phyloP scores from a whole-genome alignment of 2,888 invertebrate species.

The Callinectes sapidus region DNA sequence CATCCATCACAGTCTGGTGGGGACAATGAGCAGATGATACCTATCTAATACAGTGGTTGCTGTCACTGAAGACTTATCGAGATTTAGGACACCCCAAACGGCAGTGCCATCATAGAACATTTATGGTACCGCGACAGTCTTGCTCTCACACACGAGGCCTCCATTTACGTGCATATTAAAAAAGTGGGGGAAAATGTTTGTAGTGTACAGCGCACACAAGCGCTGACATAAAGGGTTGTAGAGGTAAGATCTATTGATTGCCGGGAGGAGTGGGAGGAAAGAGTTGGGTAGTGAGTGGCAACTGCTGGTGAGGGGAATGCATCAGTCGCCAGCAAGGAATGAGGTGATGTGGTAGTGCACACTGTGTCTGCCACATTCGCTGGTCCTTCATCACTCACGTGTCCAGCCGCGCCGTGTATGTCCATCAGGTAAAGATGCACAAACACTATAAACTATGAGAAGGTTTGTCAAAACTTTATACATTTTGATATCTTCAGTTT shows the following conservation, averaged over 20 bases:
- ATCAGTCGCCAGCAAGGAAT: background rate
- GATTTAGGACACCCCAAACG: too few species aligned
- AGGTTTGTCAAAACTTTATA: too few species aligned
- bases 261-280: background rate
- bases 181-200: background rate
- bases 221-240: background rate
- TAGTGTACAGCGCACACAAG: background rate
- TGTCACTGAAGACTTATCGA: too few species aligned
- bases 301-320: background rate
- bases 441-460: too few species aligned
- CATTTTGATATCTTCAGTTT: too few species aligned
- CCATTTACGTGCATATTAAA: too few species aligned
- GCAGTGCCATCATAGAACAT: too few species aligned
- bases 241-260: background rate
- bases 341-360: background rate
- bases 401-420: background rate
- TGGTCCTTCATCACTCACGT: background rate
- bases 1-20: too few species aligned
- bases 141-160: too few species aligned
- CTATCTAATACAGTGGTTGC: too few species aligned
- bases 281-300: background rate
- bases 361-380: background rate
- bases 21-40: too few species aligned
- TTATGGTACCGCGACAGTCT: too few species aligned
- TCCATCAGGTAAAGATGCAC: background rate